Conservation (phyloP, 2,888 invertebrate genomes). For the Andrena hattorfiana region DNA sequence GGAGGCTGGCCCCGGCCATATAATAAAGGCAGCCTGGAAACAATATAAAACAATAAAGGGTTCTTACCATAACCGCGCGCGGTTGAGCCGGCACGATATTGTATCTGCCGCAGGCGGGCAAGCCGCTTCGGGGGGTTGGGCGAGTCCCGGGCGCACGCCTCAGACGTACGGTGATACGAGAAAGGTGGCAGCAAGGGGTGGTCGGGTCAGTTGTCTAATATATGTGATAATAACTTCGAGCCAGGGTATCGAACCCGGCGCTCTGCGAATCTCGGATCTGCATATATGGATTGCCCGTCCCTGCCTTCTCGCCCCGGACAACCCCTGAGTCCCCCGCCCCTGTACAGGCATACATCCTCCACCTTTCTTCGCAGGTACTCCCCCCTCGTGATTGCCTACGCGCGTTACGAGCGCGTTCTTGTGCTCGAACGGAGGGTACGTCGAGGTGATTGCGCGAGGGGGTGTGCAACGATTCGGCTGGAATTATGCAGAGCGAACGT, state of each 20-base stretch:
- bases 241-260: slow-evolving; percentile 79
- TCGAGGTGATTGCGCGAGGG: too few relatives aligned
- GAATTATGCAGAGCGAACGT: too few relatives aligned
- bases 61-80: slow-evolving; percentile 81
- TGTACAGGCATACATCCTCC: slow-evolving; percentile 73
- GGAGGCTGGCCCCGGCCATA: slow-evolving; percentile 44
- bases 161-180: slow-evolving; percentile 50
- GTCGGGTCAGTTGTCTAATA: slow-evolving; percentile 83
- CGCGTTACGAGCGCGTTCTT: neutral
- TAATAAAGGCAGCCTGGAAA: slow-evolving; percentile 82
- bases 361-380: slow-evolving; percentile 16
- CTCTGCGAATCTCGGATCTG: slow-evolving; percentile 82
- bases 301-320: slow-evolving; percentile 28
- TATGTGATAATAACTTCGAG: slow-evolving; percentile 83
- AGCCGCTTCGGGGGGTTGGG: slow-evolving; percentile 55
- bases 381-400: neutral
- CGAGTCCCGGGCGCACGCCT: slow-evolving; percentile 39
- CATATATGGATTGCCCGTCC: slow-evolving; percentile 80
- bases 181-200: slow-evolving; percentile 62
- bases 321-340: slow-evolving; percentile 66
- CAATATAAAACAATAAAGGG: slow-evolving; percentile 84
- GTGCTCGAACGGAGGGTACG: too few relatives aligned
- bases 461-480: too few relatives aligned
- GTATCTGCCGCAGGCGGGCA: slow-evolving; percentile 70
- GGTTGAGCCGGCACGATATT: slow-evolving; percentile 78